Conservation (phyloP, 2,797 vertebrate genomes). For the Chromis chromis region DNA sequence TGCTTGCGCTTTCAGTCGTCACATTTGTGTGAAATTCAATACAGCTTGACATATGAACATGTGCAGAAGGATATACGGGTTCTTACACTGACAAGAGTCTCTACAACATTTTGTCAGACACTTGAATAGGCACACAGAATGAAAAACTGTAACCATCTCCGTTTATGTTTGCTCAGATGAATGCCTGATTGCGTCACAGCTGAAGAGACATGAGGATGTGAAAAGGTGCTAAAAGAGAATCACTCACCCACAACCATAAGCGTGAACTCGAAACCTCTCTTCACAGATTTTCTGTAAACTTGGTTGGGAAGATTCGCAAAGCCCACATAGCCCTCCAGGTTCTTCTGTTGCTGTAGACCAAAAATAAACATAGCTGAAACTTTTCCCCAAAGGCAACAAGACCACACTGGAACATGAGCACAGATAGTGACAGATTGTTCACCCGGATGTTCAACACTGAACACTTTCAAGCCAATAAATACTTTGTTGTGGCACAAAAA, state of each 20-base stretch:
- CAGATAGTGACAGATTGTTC: neutral
- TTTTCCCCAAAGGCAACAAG: constrained; percentile 21
- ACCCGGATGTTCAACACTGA: neutral
- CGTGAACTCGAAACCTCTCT: constrained; percentile 97
- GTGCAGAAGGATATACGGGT: constrained; percentile 10
- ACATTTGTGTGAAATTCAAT: constrained; percentile 52
- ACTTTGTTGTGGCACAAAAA: neutral
- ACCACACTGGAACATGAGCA: neutral
- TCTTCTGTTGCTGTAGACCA: constrained; percentile 92
- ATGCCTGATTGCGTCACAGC: neutral
- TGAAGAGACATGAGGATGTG: neutral
- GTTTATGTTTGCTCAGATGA: neutral
- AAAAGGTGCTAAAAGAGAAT: neutral
- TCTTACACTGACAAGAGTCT: neutral
- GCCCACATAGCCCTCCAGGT: constrained; percentile 97
- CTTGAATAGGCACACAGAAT: neutral
- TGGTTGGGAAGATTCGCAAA: constrained; percentile 93
- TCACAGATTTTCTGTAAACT: constrained; percentile 94
- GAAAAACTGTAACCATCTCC: neutral
- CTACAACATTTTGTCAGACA: constrained; percentile 5
- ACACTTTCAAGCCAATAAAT: neutral
- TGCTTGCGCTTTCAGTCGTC: constrained; percentile 35
- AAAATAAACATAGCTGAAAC: constrained; percentile 52
- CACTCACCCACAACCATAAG: constrained; percentile 97
- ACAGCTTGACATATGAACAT: constrained; percentile 31